phyloP scores from a whole-genome alignment of 2,113 vertebrate genomes.

The Sisor rabdophorus region DNA sequence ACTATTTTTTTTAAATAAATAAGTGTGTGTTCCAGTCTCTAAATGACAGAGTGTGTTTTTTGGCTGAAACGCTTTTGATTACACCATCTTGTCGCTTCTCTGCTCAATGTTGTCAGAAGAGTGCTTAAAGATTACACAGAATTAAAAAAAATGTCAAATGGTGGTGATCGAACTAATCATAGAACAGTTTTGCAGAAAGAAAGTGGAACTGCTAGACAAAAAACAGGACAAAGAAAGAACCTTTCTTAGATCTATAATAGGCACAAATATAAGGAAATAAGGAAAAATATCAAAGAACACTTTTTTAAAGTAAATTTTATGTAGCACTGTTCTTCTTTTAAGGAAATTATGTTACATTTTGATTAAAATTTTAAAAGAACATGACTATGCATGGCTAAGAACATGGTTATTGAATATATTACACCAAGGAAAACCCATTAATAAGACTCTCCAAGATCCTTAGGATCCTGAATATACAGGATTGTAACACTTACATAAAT shows the following conservation, averaged over 20 bases:
- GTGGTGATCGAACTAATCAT: not conserved
- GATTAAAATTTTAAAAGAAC: too few species aligned
- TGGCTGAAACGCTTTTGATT: conserved; percentile 21
- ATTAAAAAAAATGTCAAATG: not conserved
- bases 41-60: conserved; percentile 14
- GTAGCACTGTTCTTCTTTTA: not conserved
- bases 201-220: not conserved
- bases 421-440: too few species aligned
- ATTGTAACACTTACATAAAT: too few species aligned
- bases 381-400: too few species aligned
- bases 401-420: too few species aligned
- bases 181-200: not conserved
- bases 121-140: not conserved
- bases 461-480: too few species aligned
- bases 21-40: conserved; percentile 14
- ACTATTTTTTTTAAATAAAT: conserved; percentile 23
- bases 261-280: not conserved
- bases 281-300: not conserved
- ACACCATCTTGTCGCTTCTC: conserved; percentile 7
- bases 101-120: not conserved
- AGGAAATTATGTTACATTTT: not conserved
- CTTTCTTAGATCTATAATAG: not conserved
- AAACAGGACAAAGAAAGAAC: too few species aligned
- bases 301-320: not conserved
- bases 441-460: too few species aligned